Percentiles rank a stretch among this genome's conserved stretches.
These are phyloP conservation scores for Holacanthus passer DNA, from an alignment of 2,113 vertebrate species.

Conservation along the genomic window DNA sequence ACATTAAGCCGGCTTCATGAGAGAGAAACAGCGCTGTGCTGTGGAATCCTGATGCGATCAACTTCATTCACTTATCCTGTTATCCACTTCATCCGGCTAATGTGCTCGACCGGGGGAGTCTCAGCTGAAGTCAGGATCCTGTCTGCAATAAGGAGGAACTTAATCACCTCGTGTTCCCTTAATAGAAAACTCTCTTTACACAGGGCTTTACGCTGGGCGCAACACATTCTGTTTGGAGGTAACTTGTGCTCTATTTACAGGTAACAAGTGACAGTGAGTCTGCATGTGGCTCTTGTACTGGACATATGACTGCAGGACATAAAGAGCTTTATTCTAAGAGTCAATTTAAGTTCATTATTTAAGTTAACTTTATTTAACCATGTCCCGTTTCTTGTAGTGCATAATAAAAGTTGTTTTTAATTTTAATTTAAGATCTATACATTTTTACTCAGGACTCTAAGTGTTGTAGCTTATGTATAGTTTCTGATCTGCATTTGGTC, in stretches of 20 bases:
- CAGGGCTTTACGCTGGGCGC: neutral
- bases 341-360: neutral
- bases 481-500: too few species aligned
- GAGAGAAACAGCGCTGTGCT: conserved; percentile 35
- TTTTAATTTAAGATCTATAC: too few species aligned
- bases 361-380: neutral
- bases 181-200: conserved; percentile 28
- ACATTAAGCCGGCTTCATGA: conserved; percentile 31
- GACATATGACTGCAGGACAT: neutral
- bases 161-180: conserved; percentile 32
- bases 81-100: conserved; percentile 35
- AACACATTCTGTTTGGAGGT: neutral
- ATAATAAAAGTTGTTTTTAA: neutral
- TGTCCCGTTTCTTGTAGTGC: neutral
- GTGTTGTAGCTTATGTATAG: too few species aligned
- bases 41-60: conserved; percentile 46
- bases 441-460: too few species aligned
- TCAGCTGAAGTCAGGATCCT: conserved; percentile 27
- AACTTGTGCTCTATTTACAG: neutral
- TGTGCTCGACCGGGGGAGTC: conserved; percentile 16
- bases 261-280: neutral
- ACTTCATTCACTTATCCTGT: conserved; percentile 44
- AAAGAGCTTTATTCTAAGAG: neutral
- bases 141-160: conserved; percentile 8
- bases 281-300: neutral